Evolutionary conservation across 1,140 invertebrate genomes (phyloP).

Genomic region (Sinella curviseta): DNA sequence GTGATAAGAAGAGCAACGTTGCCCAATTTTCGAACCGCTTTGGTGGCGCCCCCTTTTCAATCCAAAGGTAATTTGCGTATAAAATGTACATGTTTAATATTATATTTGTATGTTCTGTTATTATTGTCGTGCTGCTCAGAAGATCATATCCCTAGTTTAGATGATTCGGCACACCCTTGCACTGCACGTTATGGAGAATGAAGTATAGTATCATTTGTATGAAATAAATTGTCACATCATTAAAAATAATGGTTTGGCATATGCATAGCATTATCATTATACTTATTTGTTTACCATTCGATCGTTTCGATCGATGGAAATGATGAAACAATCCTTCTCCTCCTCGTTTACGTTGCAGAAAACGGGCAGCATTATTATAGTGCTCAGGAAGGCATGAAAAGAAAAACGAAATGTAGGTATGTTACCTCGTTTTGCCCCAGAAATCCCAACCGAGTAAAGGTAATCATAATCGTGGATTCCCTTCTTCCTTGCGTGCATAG

Average conservation of each 20-base stretch:
- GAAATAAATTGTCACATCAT: constrained; percentile 4
- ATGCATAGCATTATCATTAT: neutral
- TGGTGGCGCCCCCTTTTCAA: constrained; percentile 65
- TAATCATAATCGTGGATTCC: too few species aligned
- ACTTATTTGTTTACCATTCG: neutral
- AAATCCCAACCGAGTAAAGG: too few species aligned
- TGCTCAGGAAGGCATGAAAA: neutral
- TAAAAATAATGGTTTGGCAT: constrained; percentile 8
- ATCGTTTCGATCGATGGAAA: neutral
- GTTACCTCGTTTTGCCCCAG: neutral
- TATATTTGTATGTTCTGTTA: constrained; percentile 36
- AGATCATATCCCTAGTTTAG: neutral
- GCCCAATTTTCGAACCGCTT: constrained; percentile 61
- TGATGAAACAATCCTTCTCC: neutral
- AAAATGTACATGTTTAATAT: neutral
- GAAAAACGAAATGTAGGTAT: neutral
- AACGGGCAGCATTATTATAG: neutral
- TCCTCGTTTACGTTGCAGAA: neutral
- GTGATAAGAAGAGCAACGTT: constrained; percentile 63
- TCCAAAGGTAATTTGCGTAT: constrained; percentile 63
- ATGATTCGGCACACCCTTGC: too few species aligned
- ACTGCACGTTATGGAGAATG: too few species aligned
- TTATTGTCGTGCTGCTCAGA: neutral
- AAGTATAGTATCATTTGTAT: too few species aligned
- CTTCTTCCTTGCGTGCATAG: too few species aligned